Evolutionary conservation across 2,113 vertebrate species (phyloP), one percentile per base, ranked within the genome.

Genomic region (Procavia capensis): DNA sequence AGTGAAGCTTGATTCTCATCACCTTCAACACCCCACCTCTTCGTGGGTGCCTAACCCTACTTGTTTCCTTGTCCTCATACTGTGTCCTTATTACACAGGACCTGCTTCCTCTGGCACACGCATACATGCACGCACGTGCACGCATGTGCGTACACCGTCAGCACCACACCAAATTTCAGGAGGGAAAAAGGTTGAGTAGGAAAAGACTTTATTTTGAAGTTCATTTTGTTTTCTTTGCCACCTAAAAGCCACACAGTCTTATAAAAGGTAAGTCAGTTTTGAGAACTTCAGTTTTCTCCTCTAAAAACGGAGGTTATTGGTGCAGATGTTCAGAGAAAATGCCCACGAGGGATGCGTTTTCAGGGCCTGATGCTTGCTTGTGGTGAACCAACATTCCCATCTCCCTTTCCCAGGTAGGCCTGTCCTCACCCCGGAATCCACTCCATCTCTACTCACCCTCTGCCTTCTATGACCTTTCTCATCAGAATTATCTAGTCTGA

Each of bases 251-350:
- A 88, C 9, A 41, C 24, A 88, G 43, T 70, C 76, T 92, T 66
- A 54, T 76, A 47, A 63, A 94, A 72, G 64, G 88, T 68, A 91
- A 11, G 39, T 31, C 70, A 90, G 57, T 92, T 87, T 81, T 63
- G 39, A 59, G 64, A 64, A 34, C 43, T 50, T 81, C 22, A 25
- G 31, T 93, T 94, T 91, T 80, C 45, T 82, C 50, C 50, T 54
- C 25, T 96, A 29, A 27, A 95, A 88, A 41, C 61, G 47, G 41
- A 78, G 5, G 54, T 10, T 19, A 93, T 1, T n/a, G 19, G 22
- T 31, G 50, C 20, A 39, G 83, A 83, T 24, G 64, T n/a, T 75
- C 34, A 59, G 24, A 90, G 27, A 78, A 81, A 41, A 39, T 29
- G 36, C 14, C 31, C 11, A 6, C 9, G 4, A 78, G 27, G n/a